Base-by-base conservation (phyloP, 35 echinoderm and acorn worm genomes). In the Heliocidaris erythrogramma region DNA sequence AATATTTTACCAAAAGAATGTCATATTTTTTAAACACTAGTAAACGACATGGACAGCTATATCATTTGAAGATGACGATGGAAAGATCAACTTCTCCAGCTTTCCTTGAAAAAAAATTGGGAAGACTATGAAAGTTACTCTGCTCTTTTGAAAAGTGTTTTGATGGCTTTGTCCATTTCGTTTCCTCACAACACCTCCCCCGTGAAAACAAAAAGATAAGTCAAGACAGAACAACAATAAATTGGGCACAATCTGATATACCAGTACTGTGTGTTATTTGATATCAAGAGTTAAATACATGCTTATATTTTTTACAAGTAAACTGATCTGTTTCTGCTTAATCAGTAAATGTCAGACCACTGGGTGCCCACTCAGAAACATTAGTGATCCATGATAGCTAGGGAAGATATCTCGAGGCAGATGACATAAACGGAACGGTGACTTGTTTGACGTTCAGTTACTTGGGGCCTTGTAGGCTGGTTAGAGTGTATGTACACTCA, bases 271-370 rank as follows among this genome's bases (percentile, higher is more conserved):
- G n/a, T 78, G 65, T 78, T 78, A 78, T 78, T 78, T 78, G 65
- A 78, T 18, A 78, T 21, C 65, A 78, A 78, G 18, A 78, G 65
- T 78, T 78, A 14, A 56, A 78, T n/a, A 24, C 6, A 9, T 5
- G 21, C 65, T 78, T 78, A n/a, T 78, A 24, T 78, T 78, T n/a
- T n/a, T 78, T 5, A 78, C 21, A 78, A 21, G 65, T 78, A 78
- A 78, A 78, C 27, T 78, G 65, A 78, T 78, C 65, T 78, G 65
- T 78, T 78, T 78, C 65, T 78, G 65, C 65, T 78, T 42, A 42
- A 42, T 78, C 65, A 78, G 65, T 78, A 78, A 78, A 78, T 78
- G 65, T 78, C 65, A 78, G 27, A 78, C 65, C 65, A 78, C 27
- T 78, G 65, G 65, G n/a, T 78, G 65, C 18, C 27, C 65, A 17